Evolutionary conservation across 2,888 invertebrate species (phyloP).

Genomic region (Ichneumoninae sp.): DNA sequence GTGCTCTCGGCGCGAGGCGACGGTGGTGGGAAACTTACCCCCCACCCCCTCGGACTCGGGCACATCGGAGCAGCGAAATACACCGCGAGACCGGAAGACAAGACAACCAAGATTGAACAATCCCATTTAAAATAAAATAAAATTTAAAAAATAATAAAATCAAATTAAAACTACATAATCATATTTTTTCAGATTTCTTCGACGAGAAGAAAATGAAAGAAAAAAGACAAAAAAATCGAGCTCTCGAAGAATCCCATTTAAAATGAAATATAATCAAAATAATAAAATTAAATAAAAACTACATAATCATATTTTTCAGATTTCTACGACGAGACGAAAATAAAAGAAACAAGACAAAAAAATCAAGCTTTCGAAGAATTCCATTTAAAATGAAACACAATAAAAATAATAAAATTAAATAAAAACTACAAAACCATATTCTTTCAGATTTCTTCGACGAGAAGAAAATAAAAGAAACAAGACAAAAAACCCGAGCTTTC

Average conservation of each 20-base stretch:
- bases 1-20: neutral
- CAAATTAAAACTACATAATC: neutral
- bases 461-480: too few species aligned
- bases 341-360: neutral
- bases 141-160: neutral
- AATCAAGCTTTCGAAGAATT: neutral
- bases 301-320: neutral
- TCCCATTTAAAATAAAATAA: neutral
- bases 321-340: neutral
- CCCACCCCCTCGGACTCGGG: conserved; percentile 29
- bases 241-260: too few species aligned
- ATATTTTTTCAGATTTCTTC: neutral
- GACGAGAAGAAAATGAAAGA: too few species aligned
- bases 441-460: neutral
- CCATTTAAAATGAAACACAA: too few species aligned
- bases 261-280: too few species aligned
- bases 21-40: conserved; percentile 28
- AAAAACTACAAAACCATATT: neutral
- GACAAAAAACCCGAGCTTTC: too few species aligned
- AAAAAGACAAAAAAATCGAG: neutral
- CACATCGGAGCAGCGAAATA: conserved; percentile 1
- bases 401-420: too few species aligned
- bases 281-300: neutral
- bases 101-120: neutral
- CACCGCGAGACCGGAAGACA: neutral